phyloP scores from a whole-genome alignment of 2,888 invertebrate genomes.

The Tubulanus polymorphus region DNA sequence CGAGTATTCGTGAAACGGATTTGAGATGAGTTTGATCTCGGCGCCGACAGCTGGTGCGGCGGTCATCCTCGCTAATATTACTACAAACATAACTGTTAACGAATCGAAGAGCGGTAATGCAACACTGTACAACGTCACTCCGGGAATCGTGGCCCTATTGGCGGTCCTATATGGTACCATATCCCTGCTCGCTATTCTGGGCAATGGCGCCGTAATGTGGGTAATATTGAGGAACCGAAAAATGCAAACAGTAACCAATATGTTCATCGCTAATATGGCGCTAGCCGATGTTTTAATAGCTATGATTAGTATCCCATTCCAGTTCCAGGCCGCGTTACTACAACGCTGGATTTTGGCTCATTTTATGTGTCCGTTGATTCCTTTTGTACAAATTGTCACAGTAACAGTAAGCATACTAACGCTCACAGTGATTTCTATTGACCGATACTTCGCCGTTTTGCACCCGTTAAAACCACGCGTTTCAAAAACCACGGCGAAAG shows the following conservation, averaged over 20 bases:
- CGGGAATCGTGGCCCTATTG: slow-evolving; percentile 68
- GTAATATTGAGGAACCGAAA: slow-evolving; percentile 70
- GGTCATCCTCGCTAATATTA: too few relatives aligned
- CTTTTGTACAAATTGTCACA: slow-evolving; percentile 79
- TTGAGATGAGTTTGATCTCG: too few relatives aligned
- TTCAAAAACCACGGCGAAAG: slow-evolving; percentile 69
- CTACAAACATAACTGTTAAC: too few relatives aligned
- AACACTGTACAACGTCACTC: slow-evolving; percentile 69
- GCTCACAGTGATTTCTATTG: slow-evolving; percentile 79
- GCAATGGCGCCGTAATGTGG: slow-evolving; percentile 82
- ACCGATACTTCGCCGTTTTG: slow-evolving; percentile 65
- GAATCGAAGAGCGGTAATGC: too few relatives aligned
- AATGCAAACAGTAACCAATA: slow-evolving; percentile 79
- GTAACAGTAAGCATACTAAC: slow-evolving; percentile 88
- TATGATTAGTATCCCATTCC: slow-evolving; percentile 79
- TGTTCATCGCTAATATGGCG: slow-evolving; percentile 81
- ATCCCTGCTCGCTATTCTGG: slow-evolving; percentile 74
- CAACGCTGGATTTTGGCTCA: slow-evolving; percentile 81
- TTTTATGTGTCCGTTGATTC: slow-evolving; percentile 84
- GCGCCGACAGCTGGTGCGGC: too few relatives aligned
- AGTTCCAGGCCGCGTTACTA: slow-evolving; percentile 83
- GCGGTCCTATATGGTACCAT: slow-evolving; percentile 78
- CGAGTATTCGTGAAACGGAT: too few relatives aligned
- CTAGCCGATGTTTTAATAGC: slow-evolving; percentile 82
- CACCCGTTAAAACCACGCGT: slow-evolving; percentile 61